Percentiles rank a stretch among this genome's conserved stretches.
Evolutionary conservation across 2,113 vertebrate species (phyloP).

Genomic region (Rhinichthys klamathensis): DNA sequence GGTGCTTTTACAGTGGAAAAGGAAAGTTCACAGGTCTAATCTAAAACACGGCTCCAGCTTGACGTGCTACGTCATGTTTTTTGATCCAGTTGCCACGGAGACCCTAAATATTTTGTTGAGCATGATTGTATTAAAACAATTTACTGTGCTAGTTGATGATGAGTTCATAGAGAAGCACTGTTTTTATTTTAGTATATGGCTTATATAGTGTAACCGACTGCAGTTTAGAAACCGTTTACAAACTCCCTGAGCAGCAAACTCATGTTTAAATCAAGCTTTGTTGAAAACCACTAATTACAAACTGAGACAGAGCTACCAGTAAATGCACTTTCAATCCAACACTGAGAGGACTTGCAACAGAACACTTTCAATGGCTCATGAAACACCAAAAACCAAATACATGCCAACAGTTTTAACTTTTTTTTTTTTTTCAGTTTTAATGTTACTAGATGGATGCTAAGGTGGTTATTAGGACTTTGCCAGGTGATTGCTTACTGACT

Average conservation of each 20-base stretch:
- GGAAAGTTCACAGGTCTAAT: conserved; percentile 63
- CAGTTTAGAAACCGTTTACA: conserved; percentile 53
- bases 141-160: conserved; percentile 25
- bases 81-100: conserved; percentile 27
- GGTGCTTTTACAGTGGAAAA: conserved; percentile 65
- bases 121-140: conserved; percentile 15
- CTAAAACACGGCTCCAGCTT: conserved; percentile 31
- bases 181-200: conserved; percentile 16
- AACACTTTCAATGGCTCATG: background rate
- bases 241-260: conserved; percentile 22
- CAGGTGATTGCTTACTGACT: no score
- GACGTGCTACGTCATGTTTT: conserved; percentile 30
- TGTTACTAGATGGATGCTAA: no score
- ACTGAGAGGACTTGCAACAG: background rate
- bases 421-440: no score
- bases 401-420: background rate
- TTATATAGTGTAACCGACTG: conserved; percentile 40
- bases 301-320: conserved; percentile 51
- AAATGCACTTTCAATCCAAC: conserved; percentile 45
- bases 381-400: background rate
- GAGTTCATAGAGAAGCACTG: background rate
- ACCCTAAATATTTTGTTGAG: conserved; percentile 43
- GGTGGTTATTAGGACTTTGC: no score
- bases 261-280: conserved; percentile 60
- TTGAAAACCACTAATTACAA: conserved; percentile 64